Evolutionary conservation across 2,797 vertebrate species (phyloP).

Genomic region (Cirrhinus molitorella): DNA sequence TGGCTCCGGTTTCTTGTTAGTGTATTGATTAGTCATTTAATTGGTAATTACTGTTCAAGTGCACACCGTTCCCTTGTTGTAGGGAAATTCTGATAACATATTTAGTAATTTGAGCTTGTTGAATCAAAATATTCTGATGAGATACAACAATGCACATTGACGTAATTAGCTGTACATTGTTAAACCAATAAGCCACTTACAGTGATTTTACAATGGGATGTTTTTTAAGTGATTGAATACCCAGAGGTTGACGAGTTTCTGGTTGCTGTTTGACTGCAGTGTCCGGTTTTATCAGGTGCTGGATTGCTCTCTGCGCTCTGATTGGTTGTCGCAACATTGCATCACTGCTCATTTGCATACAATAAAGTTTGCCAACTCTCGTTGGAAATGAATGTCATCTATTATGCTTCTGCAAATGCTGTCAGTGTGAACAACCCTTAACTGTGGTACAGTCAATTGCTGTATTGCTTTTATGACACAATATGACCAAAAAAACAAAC

Average conservation of each 20-base stretch:
- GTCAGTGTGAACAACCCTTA: background rate
- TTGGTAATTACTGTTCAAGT: slow-evolving; percentile 46
- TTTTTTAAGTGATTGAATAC: background rate
- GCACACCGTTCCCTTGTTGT: slow-evolving; percentile 34
- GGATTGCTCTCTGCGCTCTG: background rate
- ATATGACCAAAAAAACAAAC: background rate
- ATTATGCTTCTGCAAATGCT: background rate
- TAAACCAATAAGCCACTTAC: slow-evolving; percentile 36
- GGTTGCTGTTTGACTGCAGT: background rate
- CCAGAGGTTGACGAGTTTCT: slow-evolving; percentile 1
- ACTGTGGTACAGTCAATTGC: background rate
- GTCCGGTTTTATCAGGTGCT: background rate
- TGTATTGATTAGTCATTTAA: slow-evolving; percentile 51
- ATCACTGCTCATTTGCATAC: slow-evolving; percentile 18
- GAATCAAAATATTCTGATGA: slow-evolving; percentile 39
- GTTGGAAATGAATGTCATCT: background rate
- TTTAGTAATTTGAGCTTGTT: slow-evolving; percentile 46
- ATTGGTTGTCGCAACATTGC: background rate
- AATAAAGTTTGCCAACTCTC: background rate
- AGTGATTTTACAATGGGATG: background rate
- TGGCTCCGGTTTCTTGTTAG: slow-evolving; percentile 31
- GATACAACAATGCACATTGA: slow-evolving; percentile 27
- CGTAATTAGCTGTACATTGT: slow-evolving; percentile 38
- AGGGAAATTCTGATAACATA: slow-evolving; percentile 32
- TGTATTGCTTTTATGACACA: background rate